Evolutionary conservation across 2,888 invertebrate genomes (phyloP).

Genomic region (Acrocyrtus sp.): DNA sequence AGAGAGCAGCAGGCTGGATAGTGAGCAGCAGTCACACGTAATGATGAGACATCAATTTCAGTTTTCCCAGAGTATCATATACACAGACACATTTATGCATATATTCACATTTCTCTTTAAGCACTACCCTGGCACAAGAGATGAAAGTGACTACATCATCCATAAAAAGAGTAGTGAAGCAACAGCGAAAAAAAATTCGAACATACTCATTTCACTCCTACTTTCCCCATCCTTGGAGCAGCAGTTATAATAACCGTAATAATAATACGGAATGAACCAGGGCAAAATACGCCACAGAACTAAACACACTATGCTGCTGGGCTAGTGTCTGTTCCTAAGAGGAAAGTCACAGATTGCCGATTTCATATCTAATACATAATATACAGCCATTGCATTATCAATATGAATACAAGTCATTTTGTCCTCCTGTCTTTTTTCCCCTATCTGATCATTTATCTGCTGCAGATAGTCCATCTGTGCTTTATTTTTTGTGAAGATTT

Average conservation of each 20-base stretch:
- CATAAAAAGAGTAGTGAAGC: slow-evolving; percentile 6
- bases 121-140: neutral
- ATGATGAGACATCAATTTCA: slow-evolving; percentile 46
- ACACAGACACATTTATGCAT: slow-evolving; percentile 24
- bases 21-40: slow-evolving; percentile 43
- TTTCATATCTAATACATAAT: neutral
- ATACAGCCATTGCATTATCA: neutral
- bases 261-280: slow-evolving; percentile 19
- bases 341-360: neutral
- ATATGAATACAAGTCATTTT: neutral
- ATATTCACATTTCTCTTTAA: slow-evolving; percentile 6
- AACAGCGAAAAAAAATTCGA: slow-evolving; percentile 20
- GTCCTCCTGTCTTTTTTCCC: neutral
- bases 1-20: no score
- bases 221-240: slow-evolving; percentile 35
- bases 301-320: no score
- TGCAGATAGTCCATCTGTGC: neutral
- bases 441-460: neutral
- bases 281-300: slow-evolving; percentile 3
- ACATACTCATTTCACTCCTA: slow-evolving; percentile 42
- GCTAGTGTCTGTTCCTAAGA: no score
- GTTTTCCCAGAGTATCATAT: slow-evolving; percentile 20
- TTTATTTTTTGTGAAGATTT: neutral
- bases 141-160: neutral
- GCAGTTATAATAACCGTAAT: slow-evolving; percentile 44